Base-by-base conservation (phyloP, 2,113 vertebrate species). In the Tupaia chinensis region DNA sequence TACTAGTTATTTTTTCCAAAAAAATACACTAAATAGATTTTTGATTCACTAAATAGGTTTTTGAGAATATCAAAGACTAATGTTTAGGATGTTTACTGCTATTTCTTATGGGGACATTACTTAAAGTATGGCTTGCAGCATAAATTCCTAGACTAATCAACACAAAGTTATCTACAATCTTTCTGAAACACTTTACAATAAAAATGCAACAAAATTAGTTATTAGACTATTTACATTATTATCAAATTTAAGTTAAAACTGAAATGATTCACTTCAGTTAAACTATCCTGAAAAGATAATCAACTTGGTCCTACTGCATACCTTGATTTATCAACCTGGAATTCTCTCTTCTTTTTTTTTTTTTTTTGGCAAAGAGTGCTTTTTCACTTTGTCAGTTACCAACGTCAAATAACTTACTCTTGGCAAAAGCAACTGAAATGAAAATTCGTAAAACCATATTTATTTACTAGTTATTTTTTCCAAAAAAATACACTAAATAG, bases 341-440 rank as follows among this genome's bases (percentile, higher is more conserved):
- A 16, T 80, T 95, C 58, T 89, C 27, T 82, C 44, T 44, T 44
- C 44, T 44, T 44, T 44, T 44, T 44, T 44, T 44, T 44, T n/a
- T n/a, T n/a, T 44, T 44, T 44, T 44, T 32, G 32, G 44, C 3
- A 5, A 44, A 44, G 44, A 99, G 97, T 99, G 99, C 95, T 99
- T 99, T 98, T 99, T 99, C 97, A 99, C 99, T 98, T 99, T 99
- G 99, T 99, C 99, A 82, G 99, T 99, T 77, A 99, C 99, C 97
- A 99, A 98, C 3, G 99, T 99, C 98, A 99, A 98, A 98, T 99
- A 99, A 98, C 99, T 99, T 98, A 99, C 99, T 96, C 99, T 99
- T 95, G 99, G 99, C 95, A 99, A 98, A 97, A 99, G 99, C 95
- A 99, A 98, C 99, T 99, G 98, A 77, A 98, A 98, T 96, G 87